Evolutionary conservation across 1,140 invertebrate genomes (phyloP).

Genomic region (Euura lappo): DNA sequence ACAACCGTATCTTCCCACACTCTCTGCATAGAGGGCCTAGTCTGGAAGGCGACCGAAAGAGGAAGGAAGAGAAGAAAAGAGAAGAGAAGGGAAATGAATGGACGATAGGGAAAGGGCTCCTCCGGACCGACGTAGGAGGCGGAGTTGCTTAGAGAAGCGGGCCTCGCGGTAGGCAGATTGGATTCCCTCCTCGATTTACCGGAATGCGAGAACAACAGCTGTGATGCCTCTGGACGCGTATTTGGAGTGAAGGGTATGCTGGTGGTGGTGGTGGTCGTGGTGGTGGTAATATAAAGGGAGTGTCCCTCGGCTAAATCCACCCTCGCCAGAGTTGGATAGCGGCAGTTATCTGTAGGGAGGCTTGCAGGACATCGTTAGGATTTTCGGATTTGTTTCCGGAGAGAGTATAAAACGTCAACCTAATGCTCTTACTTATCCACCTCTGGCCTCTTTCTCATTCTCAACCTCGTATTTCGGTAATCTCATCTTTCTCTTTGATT

Average conservation of each 20-base stretch:
- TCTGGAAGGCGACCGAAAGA: constrained; percentile 20
- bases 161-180: constrained; percentile 44
- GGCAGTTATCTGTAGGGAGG: background rate
- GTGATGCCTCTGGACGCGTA: constrained; percentile 23
- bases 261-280: constrained; percentile 19
- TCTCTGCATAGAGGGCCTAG: background rate
- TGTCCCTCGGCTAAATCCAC: constrained; percentile 17
- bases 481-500: background rate
- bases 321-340: background rate
- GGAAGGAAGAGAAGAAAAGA: constrained; percentile 22
- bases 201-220: constrained; percentile 52
- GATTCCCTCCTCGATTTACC: constrained; percentile 50
- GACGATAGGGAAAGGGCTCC: constrained; percentile 19
- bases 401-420: background rate
- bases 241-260: constrained; percentile 22
- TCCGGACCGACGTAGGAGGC: constrained; percentile 21
- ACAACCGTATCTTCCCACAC: background rate
- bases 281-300: constrained; percentile 31
- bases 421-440: constrained; percentile 12
- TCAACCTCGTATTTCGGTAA: constrained; percentile 11
- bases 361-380: background rate
- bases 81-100: constrained; percentile 27
- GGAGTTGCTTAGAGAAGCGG: background rate
- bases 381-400: background rate
- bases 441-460: constrained; percentile 16